A percentile compares a stretch with the other conserved stretches of the same genome.
Evolutionary conservation across 92 coral and sea anemone genomes (phyloP).

Genomic region (Porites cylindrica): DNA sequence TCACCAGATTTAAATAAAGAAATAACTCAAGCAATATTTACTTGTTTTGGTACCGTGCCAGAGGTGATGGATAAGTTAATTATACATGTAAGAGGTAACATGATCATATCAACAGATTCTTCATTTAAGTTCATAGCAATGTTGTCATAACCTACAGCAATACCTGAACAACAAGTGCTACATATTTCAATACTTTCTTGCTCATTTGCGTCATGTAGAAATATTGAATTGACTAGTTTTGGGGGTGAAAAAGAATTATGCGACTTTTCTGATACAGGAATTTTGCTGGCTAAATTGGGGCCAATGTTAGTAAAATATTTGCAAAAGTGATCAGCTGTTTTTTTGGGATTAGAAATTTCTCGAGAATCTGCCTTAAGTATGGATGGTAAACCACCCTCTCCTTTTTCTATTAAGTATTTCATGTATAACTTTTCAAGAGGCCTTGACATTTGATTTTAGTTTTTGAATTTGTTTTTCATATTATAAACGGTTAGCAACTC

Average conservation of each 20-base stretch:
- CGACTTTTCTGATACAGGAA: background rate
- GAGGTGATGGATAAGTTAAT: conserved; percentile 39
- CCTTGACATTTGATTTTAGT: background rate
- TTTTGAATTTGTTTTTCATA: too few relatives aligned
- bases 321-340: background rate
- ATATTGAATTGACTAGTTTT: too few relatives aligned
- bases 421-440: background rate
- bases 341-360: background rate
- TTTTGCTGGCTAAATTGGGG: background rate
- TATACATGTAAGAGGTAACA: conserved; percentile 6
- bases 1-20: conserved; percentile 42
- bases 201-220: too few relatives aligned
- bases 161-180: too few relatives aligned
- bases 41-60: conserved; percentile 17
- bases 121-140: conserved; percentile 20
- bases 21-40: conserved; percentile 40
- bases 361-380: too few relatives aligned
- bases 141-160: too few relatives aligned
- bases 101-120: conserved; percentile 24
- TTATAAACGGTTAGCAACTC: too few relatives aligned
- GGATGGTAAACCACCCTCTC: background rate
- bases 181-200: too few relatives aligned
- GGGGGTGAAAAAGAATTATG: too few relatives aligned
- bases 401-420: background rate
- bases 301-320: too few relatives aligned